These are phyloP conservation scores for Astatoreochromis straeleni DNA, from an alignment of 2,113 vertebrate species.

Conservation along the genomic window DNA sequence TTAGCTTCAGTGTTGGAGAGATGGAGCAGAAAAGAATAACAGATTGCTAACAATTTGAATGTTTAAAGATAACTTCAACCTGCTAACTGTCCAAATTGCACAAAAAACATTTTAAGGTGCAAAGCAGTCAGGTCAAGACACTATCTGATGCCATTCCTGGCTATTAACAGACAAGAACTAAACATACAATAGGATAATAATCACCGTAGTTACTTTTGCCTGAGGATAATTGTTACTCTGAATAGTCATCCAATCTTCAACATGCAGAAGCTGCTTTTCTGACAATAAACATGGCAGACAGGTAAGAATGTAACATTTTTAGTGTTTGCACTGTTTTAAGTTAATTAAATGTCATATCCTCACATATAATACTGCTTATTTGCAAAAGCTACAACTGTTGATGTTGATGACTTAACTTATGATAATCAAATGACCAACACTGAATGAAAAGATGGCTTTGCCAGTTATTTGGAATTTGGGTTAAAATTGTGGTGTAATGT, in stretches of 20 bases:
- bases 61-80: not conserved
- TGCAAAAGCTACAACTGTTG: not conserved
- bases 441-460: not conserved
- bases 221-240: not conserved
- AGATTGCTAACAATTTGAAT: not conserved
- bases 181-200: not conserved
- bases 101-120: not conserved
- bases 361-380: not conserved
- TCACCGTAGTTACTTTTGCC: not conserved
- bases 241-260: not conserved
- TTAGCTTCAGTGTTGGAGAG: not conserved
- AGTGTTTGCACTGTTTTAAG: not conserved
- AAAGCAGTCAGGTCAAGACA: not conserved
- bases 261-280: not conserved
- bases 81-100: not conserved
- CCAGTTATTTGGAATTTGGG: not conserved
- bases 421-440: not conserved
- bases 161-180: not conserved
- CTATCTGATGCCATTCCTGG: not conserved
- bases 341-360: not conserved
- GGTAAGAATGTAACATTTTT: not conserved
- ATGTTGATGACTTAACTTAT: not conserved
- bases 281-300: not conserved
- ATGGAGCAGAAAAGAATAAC: not conserved
- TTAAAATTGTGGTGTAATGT: not conserved